Percentiles rank a stretch among this genome's conserved stretches.
These are phyloP conservation scores for Antedon bifida DNA, from an alignment of 35 echinoderm and acorn worm genomes.

Conservation along the genomic window DNA sequence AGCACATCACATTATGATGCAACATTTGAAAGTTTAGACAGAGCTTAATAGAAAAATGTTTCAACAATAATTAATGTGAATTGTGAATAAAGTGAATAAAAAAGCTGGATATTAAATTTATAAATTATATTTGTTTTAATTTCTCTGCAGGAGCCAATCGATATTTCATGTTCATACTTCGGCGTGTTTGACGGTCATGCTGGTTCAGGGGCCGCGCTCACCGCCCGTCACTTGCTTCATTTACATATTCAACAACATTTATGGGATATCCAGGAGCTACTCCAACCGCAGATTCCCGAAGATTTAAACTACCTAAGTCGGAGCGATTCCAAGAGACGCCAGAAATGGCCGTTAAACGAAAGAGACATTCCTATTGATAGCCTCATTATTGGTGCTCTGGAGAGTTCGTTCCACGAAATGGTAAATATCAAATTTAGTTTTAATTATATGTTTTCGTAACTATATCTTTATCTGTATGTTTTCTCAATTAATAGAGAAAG, in stretches of 20 bases:
- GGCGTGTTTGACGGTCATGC: conserved; percentile 97
- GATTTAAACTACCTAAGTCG: conserved; percentile 48
- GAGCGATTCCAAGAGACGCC: conserved; percentile 33
- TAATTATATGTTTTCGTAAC: neutral
- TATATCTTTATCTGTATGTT: neutral
- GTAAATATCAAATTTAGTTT: conserved; percentile 50
- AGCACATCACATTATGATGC: too few species aligned
- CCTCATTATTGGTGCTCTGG: conserved; percentile 70
- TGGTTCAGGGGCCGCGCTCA: conserved; percentile 65
- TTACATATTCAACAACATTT: conserved; percentile 65
- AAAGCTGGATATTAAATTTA: too few species aligned
- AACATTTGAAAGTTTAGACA: too few species aligned
- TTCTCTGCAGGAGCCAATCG: conserved; percentile 56
- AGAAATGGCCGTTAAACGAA: conserved; percentile 70
- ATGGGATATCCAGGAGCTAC: conserved; percentile 56
- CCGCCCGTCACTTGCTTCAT: conserved; percentile 66
- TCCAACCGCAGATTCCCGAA: conserved; percentile 52
- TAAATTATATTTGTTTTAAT: conserved; percentile 19
- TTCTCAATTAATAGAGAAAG: too few species aligned
- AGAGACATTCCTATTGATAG: conserved; percentile 84
- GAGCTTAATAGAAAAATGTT: too few species aligned
- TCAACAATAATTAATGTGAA: too few species aligned
- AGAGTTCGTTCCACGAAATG: conserved; percentile 84
- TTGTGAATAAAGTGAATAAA: too few species aligned
- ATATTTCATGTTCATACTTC: conserved; percentile 89